Base-by-base conservation (phyloP, 2,113 vertebrate genomes). In the Rana temporaria region DNA sequence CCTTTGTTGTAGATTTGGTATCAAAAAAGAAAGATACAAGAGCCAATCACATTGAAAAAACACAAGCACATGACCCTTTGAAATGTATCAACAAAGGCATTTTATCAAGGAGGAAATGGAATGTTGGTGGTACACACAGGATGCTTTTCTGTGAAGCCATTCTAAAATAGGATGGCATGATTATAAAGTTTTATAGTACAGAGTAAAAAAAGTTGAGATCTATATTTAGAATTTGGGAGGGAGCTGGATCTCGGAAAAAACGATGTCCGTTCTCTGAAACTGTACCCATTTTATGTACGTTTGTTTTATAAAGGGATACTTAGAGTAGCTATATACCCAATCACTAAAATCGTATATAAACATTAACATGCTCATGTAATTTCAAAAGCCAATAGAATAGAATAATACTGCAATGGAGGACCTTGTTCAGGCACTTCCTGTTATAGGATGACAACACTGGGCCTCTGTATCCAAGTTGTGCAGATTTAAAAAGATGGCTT, bases 71-170 rank as follows among this genome's bases (percentile, higher is more conserved):
- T 70, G 30, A 20, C 2, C 8, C 65, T 69, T 79, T 79, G 64
- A 60, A 79, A 69, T 79, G 32, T 59, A 59, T 79, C 65, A 79
- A 79, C 66, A 69, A 79, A 69, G 65, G 19, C 11, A 26, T 52
- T 79, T 66, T 68, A 67, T 56, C 11, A 20, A 70, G 30, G 24
- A 60, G 78, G 53, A 79, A 70, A 67, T 59, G 65, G 56, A 60
- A 48, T 70, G 65, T 70, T 42, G 55, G 19, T 69, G 32, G 32
- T 22, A 59, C 7, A 26, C 65, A 57, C 63, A 68, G 77, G 77
- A 79, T 79, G 65, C 52, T 67, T 34, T 7, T 66, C 62, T 66
- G 55, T 34, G 24, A 73, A 59, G 32, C 53, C 26, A 57, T 57
- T 34, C 70, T 73, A 73, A 73, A 73, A 34, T 59, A 74, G 20